phyloP scores from a whole-genome alignment of 2,797 vertebrate species.

The Spinibarbus caldwelli region DNA sequence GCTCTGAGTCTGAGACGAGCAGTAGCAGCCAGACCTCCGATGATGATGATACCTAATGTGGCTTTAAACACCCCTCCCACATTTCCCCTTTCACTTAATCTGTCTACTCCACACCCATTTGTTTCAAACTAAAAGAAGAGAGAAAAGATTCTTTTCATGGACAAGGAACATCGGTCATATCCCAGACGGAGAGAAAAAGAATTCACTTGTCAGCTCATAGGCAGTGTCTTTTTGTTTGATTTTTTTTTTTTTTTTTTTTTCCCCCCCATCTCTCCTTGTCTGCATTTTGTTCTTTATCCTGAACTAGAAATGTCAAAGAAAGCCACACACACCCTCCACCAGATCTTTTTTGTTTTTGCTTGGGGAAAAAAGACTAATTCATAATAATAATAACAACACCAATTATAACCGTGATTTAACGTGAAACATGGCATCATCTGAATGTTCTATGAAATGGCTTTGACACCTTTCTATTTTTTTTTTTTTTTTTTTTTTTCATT shows the following conservation, averaged over 20 bases:
- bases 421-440: slow-evolving; percentile 64
- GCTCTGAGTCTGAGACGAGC: slow-evolving; percentile 94
- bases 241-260: slow-evolving; percentile 27
- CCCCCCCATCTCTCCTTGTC: slow-evolving; percentile 38
- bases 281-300: slow-evolving; percentile 54
- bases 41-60: slow-evolving; percentile 86
- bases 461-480: slow-evolving; percentile 52
- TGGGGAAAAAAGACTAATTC: slow-evolving; percentile 62
- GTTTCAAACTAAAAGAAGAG: slow-evolving; percentile 59
- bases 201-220: slow-evolving; percentile 51
- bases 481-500: slow-evolving; percentile 20
- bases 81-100: slow-evolving; percentile 62
- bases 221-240: slow-evolving; percentile 64
- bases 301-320: slow-evolving; percentile 59
- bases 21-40: slow-evolving; percentile 97
- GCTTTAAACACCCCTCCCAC: slow-evolving; percentile 79
- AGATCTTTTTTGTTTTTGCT: slow-evolving; percentile 56
- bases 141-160: slow-evolving; percentile 79
- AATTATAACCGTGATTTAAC: slow-evolving; percentile 66
- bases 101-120: slow-evolving; percentile 74
- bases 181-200: slow-evolving; percentile 81
- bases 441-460: slow-evolving; percentile 67
- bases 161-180: slow-evolving; percentile 96
- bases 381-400: slow-evolving; percentile 64
- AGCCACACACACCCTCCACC: slow-evolving; percentile 53